Evolutionary conservation across 1,140 invertebrate genomes (phyloP).

Genomic region (Brachionus koreanus): DNA sequence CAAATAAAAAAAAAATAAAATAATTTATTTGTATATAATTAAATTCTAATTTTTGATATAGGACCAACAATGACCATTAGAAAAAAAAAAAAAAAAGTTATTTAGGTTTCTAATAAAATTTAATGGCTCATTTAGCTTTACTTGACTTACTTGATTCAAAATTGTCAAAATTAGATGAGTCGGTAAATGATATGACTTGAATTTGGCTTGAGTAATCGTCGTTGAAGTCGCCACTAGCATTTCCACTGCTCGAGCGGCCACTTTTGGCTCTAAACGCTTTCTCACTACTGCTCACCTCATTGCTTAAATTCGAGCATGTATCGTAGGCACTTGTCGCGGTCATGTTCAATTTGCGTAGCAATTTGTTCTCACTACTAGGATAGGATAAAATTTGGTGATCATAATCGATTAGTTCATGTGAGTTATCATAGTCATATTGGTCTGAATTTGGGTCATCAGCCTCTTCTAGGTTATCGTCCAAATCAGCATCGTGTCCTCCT

Average conservation of each 20-base stretch:
- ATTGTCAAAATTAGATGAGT: background rate
- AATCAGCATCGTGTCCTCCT: background rate
- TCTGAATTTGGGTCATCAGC: background rate
- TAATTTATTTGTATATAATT: too few relatives aligned
- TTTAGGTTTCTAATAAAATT: too few relatives aligned
- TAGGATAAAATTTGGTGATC: background rate
- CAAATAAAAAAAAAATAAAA: too few relatives aligned
- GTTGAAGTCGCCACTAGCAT: slow-evolving; percentile 30
- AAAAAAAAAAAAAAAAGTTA: too few relatives aligned
- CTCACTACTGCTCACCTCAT: slow-evolving; percentile 29
- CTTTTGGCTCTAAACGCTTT: background rate
- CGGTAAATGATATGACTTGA: slow-evolving; percentile 17
- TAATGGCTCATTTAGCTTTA: background rate
- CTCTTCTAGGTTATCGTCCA: slow-evolving; percentile 7
- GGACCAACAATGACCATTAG: too few relatives aligned
- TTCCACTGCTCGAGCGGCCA: slow-evolving; percentile 22
- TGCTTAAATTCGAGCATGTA: slow-evolving; percentile 36
- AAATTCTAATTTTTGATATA: too few relatives aligned
- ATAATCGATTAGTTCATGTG: slow-evolving; percentile 14
- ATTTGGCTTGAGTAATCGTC: slow-evolving; percentile 21
- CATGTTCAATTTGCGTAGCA: background rate
- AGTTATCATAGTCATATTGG: slow-evolving; percentile 32
- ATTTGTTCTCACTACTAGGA: background rate
- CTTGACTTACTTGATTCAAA: background rate
- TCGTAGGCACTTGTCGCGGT: slow-evolving; percentile 42